Evolutionary conservation across 2,888 invertebrate species (phyloP).

Genomic region (Aquatica leii): DNA sequence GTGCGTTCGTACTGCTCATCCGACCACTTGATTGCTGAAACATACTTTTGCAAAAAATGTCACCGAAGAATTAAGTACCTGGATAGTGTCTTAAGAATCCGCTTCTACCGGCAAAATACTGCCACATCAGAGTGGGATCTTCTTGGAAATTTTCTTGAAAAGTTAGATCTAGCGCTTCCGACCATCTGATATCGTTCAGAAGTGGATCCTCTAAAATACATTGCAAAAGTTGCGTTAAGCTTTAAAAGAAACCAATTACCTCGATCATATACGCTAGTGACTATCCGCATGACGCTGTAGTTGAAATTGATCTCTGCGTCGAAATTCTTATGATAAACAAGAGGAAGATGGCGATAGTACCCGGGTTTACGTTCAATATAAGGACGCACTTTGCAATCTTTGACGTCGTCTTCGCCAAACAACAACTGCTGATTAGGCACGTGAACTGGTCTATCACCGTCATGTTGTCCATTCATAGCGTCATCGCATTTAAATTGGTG

Average conservation of each 20-base stretch:
- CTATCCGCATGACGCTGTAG: constrained; percentile 89
- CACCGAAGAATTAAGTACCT: constrained; percentile 62
- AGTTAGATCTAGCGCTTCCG: constrained; percentile 87
- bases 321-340: constrained; percentile 76
- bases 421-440: not conserved
- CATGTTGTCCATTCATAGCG: not conserved
- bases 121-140: constrained; percentile 94
- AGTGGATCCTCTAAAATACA: constrained; percentile 76
- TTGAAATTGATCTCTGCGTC: constrained; percentile 77
- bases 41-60: too few species aligned
- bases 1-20: constrained; percentile 66
- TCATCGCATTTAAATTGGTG: constrained; percentile 14
- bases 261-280: constrained; percentile 91
- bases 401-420: not conserved
- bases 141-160: constrained; percentile 86
- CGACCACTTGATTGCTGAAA: constrained; percentile 75
- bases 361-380: constrained; percentile 57
- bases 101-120: constrained; percentile 95
- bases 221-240: too few species aligned
- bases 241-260: constrained; percentile 65
- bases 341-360: constrained; percentile 63
- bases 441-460: not conserved
- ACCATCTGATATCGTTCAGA: constrained; percentile 93
- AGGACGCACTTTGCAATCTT: constrained; percentile 11
- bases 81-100: constrained; percentile 98